Conservation (phyloP, 2,797 vertebrate genomes). For the Serranus cabrilla region DNA sequence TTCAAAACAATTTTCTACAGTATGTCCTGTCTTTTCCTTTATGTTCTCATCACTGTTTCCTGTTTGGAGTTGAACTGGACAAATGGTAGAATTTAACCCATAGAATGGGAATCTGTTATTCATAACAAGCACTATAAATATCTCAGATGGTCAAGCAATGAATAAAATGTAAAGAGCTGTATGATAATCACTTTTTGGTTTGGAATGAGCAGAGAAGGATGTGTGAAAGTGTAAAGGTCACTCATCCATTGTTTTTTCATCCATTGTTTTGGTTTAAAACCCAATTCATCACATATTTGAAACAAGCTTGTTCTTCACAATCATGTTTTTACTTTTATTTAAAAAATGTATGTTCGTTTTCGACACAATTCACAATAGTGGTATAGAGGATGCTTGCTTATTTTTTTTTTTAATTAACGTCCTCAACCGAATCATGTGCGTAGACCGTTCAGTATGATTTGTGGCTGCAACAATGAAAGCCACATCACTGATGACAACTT, state of each 20-base stretch:
- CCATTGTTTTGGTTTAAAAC: not conserved
- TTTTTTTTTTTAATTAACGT: slow-evolving; percentile 81
- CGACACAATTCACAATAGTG: slow-evolving; percentile 53
- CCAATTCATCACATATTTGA: slow-evolving; percentile 3
- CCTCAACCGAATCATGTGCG: slow-evolving; percentile 77
- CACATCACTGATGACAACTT: slow-evolving; percentile 63
- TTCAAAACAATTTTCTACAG: too few species aligned
- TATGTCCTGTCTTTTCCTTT: not conserved
- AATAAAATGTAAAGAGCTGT: slow-evolving; percentile 7
- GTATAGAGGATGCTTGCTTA: not conserved
- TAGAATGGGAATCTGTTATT: not conserved
- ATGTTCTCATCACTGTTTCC: slow-evolving; percentile 5
- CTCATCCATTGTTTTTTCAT: not conserved
- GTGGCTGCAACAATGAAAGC: slow-evolving; percentile 83
- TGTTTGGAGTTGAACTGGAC: slow-evolving; percentile 31
- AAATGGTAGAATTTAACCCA: slow-evolving; percentile 12
- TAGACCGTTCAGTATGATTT: slow-evolving; percentile 79
- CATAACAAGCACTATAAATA: slow-evolving; percentile 13
- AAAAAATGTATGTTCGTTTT: not conserved
- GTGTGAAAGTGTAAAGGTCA: not conserved
- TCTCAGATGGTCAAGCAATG: slow-evolving; percentile 34
- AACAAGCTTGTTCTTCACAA: not conserved
- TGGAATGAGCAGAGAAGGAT: slow-evolving; percentile 10
- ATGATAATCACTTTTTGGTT: slow-evolving; percentile 30
- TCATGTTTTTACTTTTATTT: not conserved